Percentiles rank a stretch among this genome's conserved stretches.
Conservation (phyloP, 2,888 invertebrate genomes). For the Dryococelus australis region DNA sequence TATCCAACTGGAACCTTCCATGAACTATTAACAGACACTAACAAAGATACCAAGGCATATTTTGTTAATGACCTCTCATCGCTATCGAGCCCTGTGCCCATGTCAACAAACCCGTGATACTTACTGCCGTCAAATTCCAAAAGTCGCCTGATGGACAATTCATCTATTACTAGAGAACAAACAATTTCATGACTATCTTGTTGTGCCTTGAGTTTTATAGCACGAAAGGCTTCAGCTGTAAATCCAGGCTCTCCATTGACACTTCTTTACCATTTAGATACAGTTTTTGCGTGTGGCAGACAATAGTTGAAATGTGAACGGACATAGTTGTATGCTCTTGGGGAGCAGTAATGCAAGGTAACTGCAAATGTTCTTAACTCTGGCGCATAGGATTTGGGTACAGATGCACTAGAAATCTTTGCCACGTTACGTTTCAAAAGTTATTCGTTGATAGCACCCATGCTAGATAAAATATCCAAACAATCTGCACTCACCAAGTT, state of each 20-base stretch:
- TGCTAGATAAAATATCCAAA: not conserved
- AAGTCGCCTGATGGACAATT: not conserved
- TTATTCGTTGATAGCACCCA: not conserved
- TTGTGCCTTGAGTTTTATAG: slow-evolving; percentile 37
- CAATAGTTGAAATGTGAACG: not conserved
- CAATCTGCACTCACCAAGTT: not conserved
- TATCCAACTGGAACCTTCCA: slow-evolving; percentile 55
- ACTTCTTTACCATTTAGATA: not conserved
- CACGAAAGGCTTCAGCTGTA: slow-evolving; percentile 33
- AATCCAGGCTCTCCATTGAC: not conserved
- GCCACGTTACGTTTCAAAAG: not conserved
- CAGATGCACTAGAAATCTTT: not conserved
- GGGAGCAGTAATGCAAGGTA: not conserved
- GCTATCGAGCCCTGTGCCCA: slow-evolving; percentile 46
- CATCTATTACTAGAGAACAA: slow-evolving; percentile 35
- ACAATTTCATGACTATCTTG: slow-evolving; percentile 42
- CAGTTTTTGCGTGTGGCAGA: not conserved
- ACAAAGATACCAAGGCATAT: slow-evolving; percentile 52
- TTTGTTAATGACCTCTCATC: slow-evolving; percentile 47
- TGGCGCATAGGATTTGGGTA: not conserved
- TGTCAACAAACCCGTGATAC: slow-evolving; percentile 48
- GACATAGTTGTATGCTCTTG: not conserved
- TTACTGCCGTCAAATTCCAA: not conserved
- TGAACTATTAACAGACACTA: slow-evolving; percentile 50
- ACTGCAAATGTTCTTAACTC: not conserved